phyloP scores from a whole-genome alignment of 2,888 invertebrate species.

The Cordilura impudica region DNA sequence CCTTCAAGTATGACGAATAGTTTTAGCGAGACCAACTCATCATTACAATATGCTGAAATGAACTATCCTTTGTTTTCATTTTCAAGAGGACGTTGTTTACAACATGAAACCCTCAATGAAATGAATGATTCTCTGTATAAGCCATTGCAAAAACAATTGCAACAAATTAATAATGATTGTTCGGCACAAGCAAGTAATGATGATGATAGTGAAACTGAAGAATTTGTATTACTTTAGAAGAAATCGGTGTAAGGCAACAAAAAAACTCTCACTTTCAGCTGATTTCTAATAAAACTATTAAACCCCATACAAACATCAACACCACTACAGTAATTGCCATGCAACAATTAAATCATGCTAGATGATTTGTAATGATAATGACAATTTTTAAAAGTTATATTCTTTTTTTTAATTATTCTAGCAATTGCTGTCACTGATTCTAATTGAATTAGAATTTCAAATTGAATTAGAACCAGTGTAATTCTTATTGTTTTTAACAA shows the following conservation, averaged over 20 bases:
- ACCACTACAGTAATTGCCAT: no score
- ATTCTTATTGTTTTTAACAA: no score
- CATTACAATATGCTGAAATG: constrained; percentile 76
- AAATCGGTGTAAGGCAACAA: constrained; percentile 1
- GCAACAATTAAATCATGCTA: no score
- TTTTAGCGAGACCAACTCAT: constrained; percentile 60
- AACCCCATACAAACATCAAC: background rate
- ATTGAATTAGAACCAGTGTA: no score
- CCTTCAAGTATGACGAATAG: constrained; percentile 56
- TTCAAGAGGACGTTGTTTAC: constrained; percentile 84
- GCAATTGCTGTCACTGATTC: no score
- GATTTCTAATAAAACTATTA: background rate
- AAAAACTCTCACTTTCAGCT: background rate
- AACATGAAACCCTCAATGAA: constrained; percentile 73
- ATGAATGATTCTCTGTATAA: constrained; percentile 79
- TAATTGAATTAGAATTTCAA: no score
- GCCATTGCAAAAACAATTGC: constrained; percentile 80
- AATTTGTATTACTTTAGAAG: constrained; percentile 84
- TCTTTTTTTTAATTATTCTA: no score
- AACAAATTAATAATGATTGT: constrained; percentile 79
- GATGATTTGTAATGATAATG: no score
- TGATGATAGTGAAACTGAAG: constrained; percentile 85
- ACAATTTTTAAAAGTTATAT: no score
- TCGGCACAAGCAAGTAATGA: constrained; percentile 80
- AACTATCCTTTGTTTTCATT: constrained; percentile 90